A percentile compares a stretch with the other conserved stretches of the same genome.
These are phyloP conservation scores for Channa maculata DNA, from an alignment of 2,113 vertebrate genomes.

Conservation along the genomic window DNA sequence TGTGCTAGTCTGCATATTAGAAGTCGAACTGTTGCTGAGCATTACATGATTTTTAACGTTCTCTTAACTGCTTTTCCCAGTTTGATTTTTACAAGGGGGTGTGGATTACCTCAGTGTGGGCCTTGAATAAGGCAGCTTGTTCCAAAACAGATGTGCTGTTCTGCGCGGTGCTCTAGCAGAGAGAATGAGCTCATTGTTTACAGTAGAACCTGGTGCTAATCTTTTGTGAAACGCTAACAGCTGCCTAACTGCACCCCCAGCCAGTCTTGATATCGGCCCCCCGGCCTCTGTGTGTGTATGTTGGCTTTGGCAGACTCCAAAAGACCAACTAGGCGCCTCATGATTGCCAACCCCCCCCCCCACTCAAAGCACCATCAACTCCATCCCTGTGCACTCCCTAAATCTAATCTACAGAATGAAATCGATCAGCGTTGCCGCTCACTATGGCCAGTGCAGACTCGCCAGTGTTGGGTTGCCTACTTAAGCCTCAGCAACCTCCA, in stretches of 20 bases:
- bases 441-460: constrained; percentile 18
- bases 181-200: constrained; percentile 85
- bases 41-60: constrained; percentile 33
- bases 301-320: constrained; percentile 43
- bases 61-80: constrained; percentile 35
- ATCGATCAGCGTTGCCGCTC: constrained; percentile 61
- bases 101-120: constrained; percentile 74
- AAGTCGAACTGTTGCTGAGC: constrained; percentile 14
- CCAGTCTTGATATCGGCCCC: constrained; percentile 44
- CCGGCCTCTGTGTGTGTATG: constrained; percentile 16
- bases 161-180: constrained; percentile 53
- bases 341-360: constrained; percentile 38
- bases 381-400: constrained; percentile 52
- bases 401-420: constrained; percentile 67
- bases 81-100: constrained; percentile 51
- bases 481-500: constrained; percentile 8
- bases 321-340: constrained; percentile 61
- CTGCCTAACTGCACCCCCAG: constrained; percentile 73
- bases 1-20: not conserved
- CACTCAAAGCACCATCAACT: constrained; percentile 59
- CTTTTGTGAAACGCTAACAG: constrained; percentile 81
- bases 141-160: constrained; percentile 81
- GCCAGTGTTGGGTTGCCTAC: constrained; percentile 56
- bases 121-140: constrained; percentile 76
- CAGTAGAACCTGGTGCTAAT: constrained; percentile 81